phyloP scores from a whole-genome alignment of 2,797 vertebrate genomes.

The Epinephelus coioides region DNA sequence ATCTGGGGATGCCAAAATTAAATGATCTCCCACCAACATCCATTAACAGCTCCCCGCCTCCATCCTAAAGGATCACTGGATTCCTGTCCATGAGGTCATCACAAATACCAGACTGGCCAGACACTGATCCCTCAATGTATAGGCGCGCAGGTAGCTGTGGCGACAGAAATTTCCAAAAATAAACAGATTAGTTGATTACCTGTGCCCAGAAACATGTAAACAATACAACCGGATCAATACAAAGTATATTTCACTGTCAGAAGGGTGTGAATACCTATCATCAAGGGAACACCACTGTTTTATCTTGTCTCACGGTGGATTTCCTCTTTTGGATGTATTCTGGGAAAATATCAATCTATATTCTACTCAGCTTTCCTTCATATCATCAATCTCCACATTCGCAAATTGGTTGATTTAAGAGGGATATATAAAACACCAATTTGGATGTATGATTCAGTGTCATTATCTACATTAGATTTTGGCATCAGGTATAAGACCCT shows the following conservation, averaged over 20 bases:
- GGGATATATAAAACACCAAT: conserved; percentile 60
- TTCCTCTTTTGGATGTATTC: conserved; percentile 71
- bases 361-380: conserved; percentile 73
- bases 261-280: conserved; percentile 70
- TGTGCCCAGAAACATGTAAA: conserved; percentile 85
- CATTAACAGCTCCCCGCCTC: conserved; percentile 43
- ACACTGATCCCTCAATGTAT: conserved; percentile 31
- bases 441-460: conserved; percentile 52
- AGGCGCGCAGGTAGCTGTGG: conserved; percentile 60
- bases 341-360: conserved; percentile 76
- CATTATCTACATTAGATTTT: conserved; percentile 70
- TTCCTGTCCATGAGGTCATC: conserved; percentile 77
- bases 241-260: conserved; percentile 82
- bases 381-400: conserved; percentile 63
- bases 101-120: conserved; percentile 33
- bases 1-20: conserved; percentile 55
- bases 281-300: conserved; percentile 70
- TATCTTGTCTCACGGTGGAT: conserved; percentile 35
- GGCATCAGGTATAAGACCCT: conserved; percentile 62
- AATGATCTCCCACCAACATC: conserved; percentile 59
- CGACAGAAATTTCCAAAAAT: conserved; percentile 75
- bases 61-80: conserved; percentile 55
- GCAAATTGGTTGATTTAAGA: conserved; percentile 63
- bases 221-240: conserved; percentile 85
- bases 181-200: conserved; percentile 81